Evolutionary conservation across 2,888 invertebrate species (phyloP).

Genomic region (Stegophylla sp.): DNA sequence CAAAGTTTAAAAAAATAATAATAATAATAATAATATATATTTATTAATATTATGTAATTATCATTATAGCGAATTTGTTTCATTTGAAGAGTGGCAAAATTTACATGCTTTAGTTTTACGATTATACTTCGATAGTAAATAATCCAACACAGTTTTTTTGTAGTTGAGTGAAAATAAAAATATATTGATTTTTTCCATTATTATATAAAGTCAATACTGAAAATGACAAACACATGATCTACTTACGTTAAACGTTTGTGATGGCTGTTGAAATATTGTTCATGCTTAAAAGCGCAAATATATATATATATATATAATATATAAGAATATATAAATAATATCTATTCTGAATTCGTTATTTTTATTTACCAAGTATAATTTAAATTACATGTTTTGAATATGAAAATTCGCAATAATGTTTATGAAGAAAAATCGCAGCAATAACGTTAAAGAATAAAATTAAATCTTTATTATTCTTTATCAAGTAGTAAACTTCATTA

Average conservation of each 20-base stretch:
- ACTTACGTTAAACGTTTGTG: not conserved
- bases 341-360: not conserved
- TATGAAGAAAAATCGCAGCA: too few species aligned
- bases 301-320: not conserved
- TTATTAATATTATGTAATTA: slow-evolving; percentile 25
- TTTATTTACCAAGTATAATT: not conserved
- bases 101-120: slow-evolving; percentile 28
- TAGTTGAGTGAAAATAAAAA: not conserved
- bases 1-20: slow-evolving; percentile 13
- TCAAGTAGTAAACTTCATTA: too few species aligned
- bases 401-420: too few species aligned
- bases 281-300: slow-evolving; percentile 22
- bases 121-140: slow-evolving; percentile 29
- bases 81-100: not conserved
- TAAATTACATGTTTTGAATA: too few species aligned
- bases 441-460: too few species aligned
- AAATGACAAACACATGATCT: not conserved
- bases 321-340: not conserved
- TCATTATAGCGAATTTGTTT: slow-evolving; percentile 26
- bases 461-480: too few species aligned
- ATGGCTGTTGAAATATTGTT: slow-evolving; percentile 33
- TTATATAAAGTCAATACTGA: not conserved
- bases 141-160: slow-evolving; percentile 2
- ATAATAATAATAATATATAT: not conserved
- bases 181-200: not conserved